A percentile compares a stretch with the other conserved stretches of the same genome.
phyloP scores from a whole-genome alignment of 1,140 invertebrate species.

The Lerema accius region DNA sequence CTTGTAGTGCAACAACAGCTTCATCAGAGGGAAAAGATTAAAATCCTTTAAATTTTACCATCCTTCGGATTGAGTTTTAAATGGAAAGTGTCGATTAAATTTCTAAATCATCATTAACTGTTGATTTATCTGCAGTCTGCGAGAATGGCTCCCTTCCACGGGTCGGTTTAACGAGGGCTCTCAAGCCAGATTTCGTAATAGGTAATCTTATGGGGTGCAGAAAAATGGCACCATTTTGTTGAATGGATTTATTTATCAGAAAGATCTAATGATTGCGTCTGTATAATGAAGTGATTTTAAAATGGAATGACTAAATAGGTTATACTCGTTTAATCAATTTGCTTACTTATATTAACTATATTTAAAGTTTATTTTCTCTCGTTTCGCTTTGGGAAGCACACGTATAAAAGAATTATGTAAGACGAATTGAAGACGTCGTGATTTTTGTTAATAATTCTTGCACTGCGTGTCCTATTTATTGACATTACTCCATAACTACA shows the following conservation, averaged over 20 bases:
- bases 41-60: slow-evolving; percentile 39
- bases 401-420: too few relatives aligned
- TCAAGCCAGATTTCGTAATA: slow-evolving; percentile 10
- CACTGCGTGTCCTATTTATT: too few relatives aligned
- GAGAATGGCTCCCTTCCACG: slow-evolving; percentile 36
- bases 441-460: too few relatives aligned
- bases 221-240: background rate
- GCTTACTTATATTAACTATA: too few relatives aligned
- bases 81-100: slow-evolving; percentile 37
- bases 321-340: too few relatives aligned
- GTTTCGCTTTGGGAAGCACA: too few relatives aligned
- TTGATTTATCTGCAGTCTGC: slow-evolving; percentile 39
- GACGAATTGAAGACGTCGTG: too few relatives aligned
- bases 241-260: background rate
- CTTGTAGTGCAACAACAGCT: background rate
- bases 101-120: slow-evolving; percentile 44
- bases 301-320: too few relatives aligned
- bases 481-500: too few relatives aligned
- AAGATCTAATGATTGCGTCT: background rate
- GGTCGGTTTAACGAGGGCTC: background rate
- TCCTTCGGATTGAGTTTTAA: slow-evolving; percentile 35
- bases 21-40: slow-evolving; percentile 30
- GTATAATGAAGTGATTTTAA: too few relatives aligned
- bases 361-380: too few relatives aligned
- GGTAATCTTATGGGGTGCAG: background rate